Base-by-base conservation (phyloP, 1,140 invertebrate genomes). In the Heliconius melpomene region DNA sequence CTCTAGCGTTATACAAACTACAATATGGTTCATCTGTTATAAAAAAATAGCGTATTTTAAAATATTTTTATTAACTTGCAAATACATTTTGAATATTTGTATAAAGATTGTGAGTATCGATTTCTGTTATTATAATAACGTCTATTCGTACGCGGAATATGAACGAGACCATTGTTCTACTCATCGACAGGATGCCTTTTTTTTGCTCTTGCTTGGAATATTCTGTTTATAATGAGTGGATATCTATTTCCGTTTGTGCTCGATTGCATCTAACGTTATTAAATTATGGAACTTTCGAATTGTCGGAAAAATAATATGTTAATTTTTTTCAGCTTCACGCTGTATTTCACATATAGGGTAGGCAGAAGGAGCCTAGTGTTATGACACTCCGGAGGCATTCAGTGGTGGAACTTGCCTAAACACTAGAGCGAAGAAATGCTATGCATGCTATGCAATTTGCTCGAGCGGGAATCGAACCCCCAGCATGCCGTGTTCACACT, bases 211-310 rank as follows among this genome's bases (percentile, higher is more conserved):
- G 50, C 72, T 18, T 38, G 60, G 78, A 50, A 32, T 50, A 74
- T 73, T 50, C 26, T 72, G 18, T 72, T 72, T 74, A 70, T 29
- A 72, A 52, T 77, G 29, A 72, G 70, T 72, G 50, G 57, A 13
- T 52, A 52, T 36, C 54, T 74, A 70, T 79, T 73, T 79, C 78
- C 72, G 72, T 74, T 79, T 79, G 72, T 70, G 36, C 60, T 79
- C n/a, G 72, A 79, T 74, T 74, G 73, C 23, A 79, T 79, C 57
- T 70, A 50, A 60, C 54, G 26, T 26, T 72, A 26, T 60, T 38
- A 16, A 66, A 2, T 26, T 29, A 20, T 40, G 16, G 23, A 66
- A 76, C 75, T 32, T 60, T 38, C 54, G 40, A 66, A 70, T 29
- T 20, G 54, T 75, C 20, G 38, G 57, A 16, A 18, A 72, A 20